Evolutionary conservation across 2,113 vertebrate species (phyloP).

Genomic region (Chionodraco myersi): DNA sequence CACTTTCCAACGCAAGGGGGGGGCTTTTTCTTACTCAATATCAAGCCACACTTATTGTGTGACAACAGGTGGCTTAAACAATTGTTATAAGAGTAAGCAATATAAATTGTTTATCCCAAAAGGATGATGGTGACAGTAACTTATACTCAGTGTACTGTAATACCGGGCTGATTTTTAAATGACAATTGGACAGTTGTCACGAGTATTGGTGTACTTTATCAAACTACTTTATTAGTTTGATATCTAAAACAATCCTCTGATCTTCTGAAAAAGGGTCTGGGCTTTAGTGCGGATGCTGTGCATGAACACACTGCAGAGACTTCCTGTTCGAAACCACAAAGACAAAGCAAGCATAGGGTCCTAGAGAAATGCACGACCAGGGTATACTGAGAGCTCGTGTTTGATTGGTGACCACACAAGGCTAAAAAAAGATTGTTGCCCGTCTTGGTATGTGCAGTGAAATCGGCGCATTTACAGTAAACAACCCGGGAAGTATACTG

Average conservation of each 20-base stretch:
- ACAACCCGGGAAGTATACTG: background rate
- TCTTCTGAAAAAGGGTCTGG: background rate
- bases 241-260: background rate
- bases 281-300: background rate
- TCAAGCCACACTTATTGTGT: no score
- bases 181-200: background rate
- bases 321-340: conserved; percentile 47
- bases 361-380: background rate
- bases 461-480: background rate
- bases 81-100: no score
- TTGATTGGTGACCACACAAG: conserved; percentile 5
- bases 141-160: background rate
- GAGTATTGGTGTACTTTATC: background rate
- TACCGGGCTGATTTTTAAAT: background rate
- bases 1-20: no score
- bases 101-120: no score
- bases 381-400: background rate
- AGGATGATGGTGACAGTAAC: no score
- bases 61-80: no score
- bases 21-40: no score
- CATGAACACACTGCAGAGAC: conserved; percentile 25
- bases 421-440: conserved; percentile 17
- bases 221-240: background rate
- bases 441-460: background rate
- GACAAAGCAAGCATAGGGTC: conserved; percentile 12